These are phyloP conservation scores for Candoia aspera DNA, from an alignment of 2,113 vertebrate genomes.

Conservation along the genomic window DNA sequence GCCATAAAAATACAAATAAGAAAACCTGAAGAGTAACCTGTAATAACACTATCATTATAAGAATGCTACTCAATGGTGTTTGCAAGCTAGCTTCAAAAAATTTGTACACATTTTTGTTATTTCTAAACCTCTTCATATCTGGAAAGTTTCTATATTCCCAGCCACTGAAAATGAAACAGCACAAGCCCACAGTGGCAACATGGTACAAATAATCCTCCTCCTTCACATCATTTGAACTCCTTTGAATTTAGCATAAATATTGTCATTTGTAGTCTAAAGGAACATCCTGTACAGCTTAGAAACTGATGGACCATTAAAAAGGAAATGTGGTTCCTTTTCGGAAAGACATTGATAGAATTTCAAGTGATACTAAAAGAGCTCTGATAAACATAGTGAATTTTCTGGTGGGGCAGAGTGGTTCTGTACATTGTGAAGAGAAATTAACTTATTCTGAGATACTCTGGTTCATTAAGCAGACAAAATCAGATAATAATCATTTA, in stretches of 20 bases:
- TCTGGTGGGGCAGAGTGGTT: not conserved
- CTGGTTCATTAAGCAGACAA: not conserved
- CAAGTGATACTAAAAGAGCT: not conserved
- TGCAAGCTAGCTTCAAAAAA: not conserved
- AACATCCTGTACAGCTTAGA: not conserved
- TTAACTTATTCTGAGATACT: not conserved
- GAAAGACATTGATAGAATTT: not conserved
- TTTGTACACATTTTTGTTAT: not conserved
- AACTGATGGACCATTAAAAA: not conserved
- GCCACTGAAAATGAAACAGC: not conserved
- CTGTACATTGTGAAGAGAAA: not conserved
- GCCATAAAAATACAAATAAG: not conserved
- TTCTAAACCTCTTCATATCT: not conserved
- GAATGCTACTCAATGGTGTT: not conserved
- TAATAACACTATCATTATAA: not conserved
- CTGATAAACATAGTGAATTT: not conserved
- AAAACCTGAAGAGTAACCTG: not conserved
- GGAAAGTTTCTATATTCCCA: not conserved
- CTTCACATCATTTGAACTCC: not conserved
- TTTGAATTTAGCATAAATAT: not conserved
- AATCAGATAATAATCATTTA: not conserved
- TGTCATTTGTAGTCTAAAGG: not conserved
- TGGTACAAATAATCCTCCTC: not conserved
- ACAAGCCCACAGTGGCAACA: not conserved
- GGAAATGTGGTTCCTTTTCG: not conserved